A percentile compares a stretch with the other conserved stretches of the same genome.
These are phyloP conservation scores for Otis tarda DNA, from an alignment of 2,113 vertebrate genomes.

Conservation along the genomic window DNA sequence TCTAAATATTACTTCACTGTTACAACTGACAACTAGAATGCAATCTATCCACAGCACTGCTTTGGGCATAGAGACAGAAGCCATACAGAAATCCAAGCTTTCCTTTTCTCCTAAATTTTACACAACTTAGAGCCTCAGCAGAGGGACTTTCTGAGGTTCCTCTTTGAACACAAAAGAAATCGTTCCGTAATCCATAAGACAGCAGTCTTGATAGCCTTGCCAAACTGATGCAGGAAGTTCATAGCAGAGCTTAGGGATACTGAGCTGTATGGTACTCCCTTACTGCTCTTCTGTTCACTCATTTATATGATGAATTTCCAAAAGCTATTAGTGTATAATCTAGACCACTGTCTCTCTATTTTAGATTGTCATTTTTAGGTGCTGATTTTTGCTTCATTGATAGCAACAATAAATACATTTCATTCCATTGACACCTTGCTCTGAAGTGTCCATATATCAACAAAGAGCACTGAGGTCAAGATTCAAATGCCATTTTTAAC, in stretches of 20 bases:
- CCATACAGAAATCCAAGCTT: not conserved
- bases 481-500: not conserved
- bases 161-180: not conserved
- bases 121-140: not conserved
- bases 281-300: not conserved
- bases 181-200: not conserved
- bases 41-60: not conserved
- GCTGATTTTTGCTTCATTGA: not conserved
- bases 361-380: not conserved
- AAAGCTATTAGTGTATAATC: not conserved
- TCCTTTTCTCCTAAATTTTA: not conserved
- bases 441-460: not conserved
- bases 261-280: not conserved
- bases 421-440: not conserved
- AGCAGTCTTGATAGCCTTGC: not conserved
- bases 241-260: not conserved
- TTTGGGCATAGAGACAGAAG: not conserved
- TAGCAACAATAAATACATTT: not conserved
- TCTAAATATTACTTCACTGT: not conserved
- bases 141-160: not conserved
- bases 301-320: not conserved
- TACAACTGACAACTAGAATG: not conserved
- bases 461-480: not conserved
- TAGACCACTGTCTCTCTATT: not conserved
- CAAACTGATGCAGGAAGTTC: not conserved